Evolutionary conservation across 1,140 invertebrate species (phyloP), one percentile per base, ranked within the genome.

Genomic region (Magallana angulata): DNA sequence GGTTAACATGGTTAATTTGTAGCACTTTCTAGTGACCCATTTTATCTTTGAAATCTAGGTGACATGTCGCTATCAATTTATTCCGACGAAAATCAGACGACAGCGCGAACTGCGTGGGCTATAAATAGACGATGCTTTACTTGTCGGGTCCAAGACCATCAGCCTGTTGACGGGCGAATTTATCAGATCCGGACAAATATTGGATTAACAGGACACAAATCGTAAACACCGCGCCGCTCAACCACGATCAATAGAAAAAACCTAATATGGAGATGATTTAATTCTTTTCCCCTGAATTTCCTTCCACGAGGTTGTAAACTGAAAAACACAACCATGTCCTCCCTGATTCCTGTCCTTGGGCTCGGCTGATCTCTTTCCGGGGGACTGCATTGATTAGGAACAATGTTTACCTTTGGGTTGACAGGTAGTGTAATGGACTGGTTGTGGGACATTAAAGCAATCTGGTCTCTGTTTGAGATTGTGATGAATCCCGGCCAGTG

Each of bases 141-240:
- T 12, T 76, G 36, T 30, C 24, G 24, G 68, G 68, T 8, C 11
- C 68, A 76, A 76, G 68, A 76, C 68, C 14, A 76, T 76, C 68
- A 76, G 36, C 7, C 24, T 24, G 7, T 36, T 76, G 68, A 76
- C 68, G 14, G 24, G 68, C 68, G 36, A 12, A 76, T 76, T 76
- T 36, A 30, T 76, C 68, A 76, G 68, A 30, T 30, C 36, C 12
- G 24, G 36, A 76, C 68, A 11, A 76, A 76, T 76, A 76, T 76
- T 76, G 68, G 12, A 76, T 76, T 76, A 76, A 76, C 24, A 76
- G 68, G 68, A 76, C 68, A 76, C 68, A 76, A 76, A 76, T 76
- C 68, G 24, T 12, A 30, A 76, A 76, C 24, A 30, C 68, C 68
- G 30, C 9, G 36, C 60, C 60, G 11, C n/a, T n/a, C 11, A 62